phyloP scores from a whole-genome alignment of 2,888 invertebrate species.

The Tigriopus californicus region DNA sequence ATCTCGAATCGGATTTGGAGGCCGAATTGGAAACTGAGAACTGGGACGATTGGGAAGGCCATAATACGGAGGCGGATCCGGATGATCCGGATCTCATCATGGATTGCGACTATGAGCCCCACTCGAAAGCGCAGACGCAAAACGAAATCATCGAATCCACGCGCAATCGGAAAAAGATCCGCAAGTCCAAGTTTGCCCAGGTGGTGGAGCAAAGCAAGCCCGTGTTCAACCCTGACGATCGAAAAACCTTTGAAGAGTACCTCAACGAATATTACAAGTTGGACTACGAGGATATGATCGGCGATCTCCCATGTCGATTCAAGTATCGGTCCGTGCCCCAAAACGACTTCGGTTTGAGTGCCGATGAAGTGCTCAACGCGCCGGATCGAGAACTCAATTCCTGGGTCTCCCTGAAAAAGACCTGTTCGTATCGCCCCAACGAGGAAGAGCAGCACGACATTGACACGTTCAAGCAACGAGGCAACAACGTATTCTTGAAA shows the following conservation, averaged over 20 bases:
- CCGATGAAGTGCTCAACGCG: slow-evolving; percentile 64
- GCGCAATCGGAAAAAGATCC: slow-evolving; percentile 32
- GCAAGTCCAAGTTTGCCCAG: slow-evolving; percentile 52
- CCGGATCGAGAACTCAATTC: slow-evolving; percentile 82
- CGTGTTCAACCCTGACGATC: slow-evolving; percentile 50
- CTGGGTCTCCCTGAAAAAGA: slow-evolving; percentile 82
- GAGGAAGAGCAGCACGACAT: slow-evolving; percentile 60
- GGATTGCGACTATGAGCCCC: slow-evolving; percentile 26
- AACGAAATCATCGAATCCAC: slow-evolving; percentile 37
- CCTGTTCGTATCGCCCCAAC: slow-evolving; percentile 54
- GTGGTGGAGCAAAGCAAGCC: slow-evolving; percentile 58
- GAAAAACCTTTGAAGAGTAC: slow-evolving; percentile 61
- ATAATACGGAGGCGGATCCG: slow-evolving; percentile 23
- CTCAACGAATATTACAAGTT: slow-evolving; percentile 86
- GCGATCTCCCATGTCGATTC: slow-evolving; percentile 72
- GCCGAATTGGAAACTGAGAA: slow-evolving; percentile 33
- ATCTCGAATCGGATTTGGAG: slow-evolving; percentile 23
- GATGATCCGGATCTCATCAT: slow-evolving; percentile 16
- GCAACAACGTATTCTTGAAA: slow-evolving; percentile 50
- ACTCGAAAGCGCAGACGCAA: slow-evolving; percentile 27
- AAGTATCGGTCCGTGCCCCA: slow-evolving; percentile 74
- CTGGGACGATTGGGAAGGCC: slow-evolving; percentile 40
- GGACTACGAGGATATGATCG: slow-evolving; percentile 88
- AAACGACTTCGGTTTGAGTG: slow-evolving; percentile 72
- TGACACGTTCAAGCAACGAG: slow-evolving; percentile 50